These are phyloP conservation scores for Apodemia zela DNA, from an alignment of 2,888 invertebrate species.

Conservation along the genomic window DNA sequence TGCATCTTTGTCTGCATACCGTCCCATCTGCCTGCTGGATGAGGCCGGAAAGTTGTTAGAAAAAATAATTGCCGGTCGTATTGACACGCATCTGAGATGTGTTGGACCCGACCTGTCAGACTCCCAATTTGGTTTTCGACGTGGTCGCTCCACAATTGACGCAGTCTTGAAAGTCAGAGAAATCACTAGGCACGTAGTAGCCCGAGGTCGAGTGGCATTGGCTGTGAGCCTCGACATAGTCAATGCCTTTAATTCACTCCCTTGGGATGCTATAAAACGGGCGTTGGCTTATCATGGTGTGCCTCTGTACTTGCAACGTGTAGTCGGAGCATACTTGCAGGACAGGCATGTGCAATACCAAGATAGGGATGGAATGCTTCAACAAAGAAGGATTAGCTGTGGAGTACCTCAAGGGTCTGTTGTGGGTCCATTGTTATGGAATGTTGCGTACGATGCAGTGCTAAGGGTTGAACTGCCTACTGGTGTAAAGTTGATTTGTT, in stretches of 20 bases:
- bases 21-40: too few species aligned
- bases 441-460: slow-evolving; percentile 27
- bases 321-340: not conserved
- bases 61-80: too few species aligned
- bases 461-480: slow-evolving; percentile 21
- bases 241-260: not conserved
- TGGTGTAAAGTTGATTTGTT: slow-evolving; percentile 22
- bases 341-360: too few species aligned
- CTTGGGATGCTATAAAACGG: not conserved
- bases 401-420: slow-evolving; percentile 29
- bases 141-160: too few species aligned
- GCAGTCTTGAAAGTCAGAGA: too few species aligned
- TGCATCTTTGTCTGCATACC: too few species aligned
- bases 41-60: too few species aligned
- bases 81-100: too few species aligned
- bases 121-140: too few species aligned
- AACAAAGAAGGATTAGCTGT: not conserved
- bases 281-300: not conserved
- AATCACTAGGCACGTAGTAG: not conserved
- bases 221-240: not conserved
- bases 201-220: not conserved
- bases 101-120: too few species aligned
- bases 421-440: slow-evolving; percentile 29
- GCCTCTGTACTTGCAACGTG: not conserved
- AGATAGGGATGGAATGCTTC: too few species aligned